Conservation (phyloP, 2,888 invertebrate genomes). For the Melipona beecheii region DNA sequence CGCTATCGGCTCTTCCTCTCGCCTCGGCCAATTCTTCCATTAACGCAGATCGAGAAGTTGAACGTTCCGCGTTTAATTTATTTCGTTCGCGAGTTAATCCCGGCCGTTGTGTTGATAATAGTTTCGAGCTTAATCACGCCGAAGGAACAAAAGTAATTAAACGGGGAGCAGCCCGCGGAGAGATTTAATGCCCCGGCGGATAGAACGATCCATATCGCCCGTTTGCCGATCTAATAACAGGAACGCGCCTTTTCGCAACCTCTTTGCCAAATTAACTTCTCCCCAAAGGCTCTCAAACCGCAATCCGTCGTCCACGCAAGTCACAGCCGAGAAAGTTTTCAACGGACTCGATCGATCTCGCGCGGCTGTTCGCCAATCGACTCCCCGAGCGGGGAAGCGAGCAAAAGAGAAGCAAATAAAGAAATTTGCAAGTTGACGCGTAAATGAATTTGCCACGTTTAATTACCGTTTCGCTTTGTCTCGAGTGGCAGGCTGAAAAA, state of each 20-base stretch:
- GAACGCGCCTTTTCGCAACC: conserved; percentile 7
- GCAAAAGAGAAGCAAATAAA: background rate
- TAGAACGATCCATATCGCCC: background rate
- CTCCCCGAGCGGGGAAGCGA: background rate
- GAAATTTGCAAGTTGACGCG: background rate
- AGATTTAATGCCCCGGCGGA: background rate
- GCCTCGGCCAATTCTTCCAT: background rate
- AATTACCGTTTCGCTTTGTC: background rate
- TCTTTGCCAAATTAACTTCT: conserved; percentile 8
- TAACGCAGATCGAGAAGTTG: too few species aligned
- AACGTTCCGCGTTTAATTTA: background rate
- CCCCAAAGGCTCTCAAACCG: background rate
- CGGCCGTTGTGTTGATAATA: background rate
- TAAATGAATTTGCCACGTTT: background rate
- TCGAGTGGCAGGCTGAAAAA: background rate
- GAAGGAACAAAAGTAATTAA: background rate
- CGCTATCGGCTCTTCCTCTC: background rate
- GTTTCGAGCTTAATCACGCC: background rate
- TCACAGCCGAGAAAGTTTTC: background rate
- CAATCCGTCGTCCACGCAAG: background rate
- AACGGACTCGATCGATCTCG: conserved; percentile 25
- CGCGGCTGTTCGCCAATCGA: background rate
- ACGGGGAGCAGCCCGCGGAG: background rate
- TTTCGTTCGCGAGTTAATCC: background rate
- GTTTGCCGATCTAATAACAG: conserved; percentile 20